Base-by-base conservation (phyloP, 2,797 vertebrate species). In the Podarcis siculus region DNA sequence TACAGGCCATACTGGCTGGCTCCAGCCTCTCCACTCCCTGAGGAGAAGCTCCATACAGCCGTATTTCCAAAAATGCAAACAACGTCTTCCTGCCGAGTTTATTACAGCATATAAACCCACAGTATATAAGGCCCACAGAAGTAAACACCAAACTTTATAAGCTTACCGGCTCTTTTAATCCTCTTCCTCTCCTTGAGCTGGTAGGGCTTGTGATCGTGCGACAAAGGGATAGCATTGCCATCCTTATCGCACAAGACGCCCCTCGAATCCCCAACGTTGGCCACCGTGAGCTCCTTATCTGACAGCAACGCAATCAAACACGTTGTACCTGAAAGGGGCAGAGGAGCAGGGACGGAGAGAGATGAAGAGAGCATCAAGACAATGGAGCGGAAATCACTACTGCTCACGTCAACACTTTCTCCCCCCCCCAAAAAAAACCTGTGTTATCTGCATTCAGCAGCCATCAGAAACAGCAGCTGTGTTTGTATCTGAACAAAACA, bases 201-300 rank as follows among this genome's bases (percentile, higher is more conserved):
- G 95, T 99, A 99, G 55, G 99, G 99, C 89, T 99, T 99, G 97
- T 99, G 99, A 90, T 99, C 99, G 49, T 99, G 99, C 37, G 99
- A 99, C 90, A 99, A 94, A 35, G 99, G 98, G 66, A 99, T 97
- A 2, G 99, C 99, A 0, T 99, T 99, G 17, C 99, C 99, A 0
- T 99, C 98, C 95, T 99, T 99, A 97, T 99, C 99, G 4, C 99
- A 99, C 86, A 99, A 85, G 32, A 99, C 99, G 0, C 99, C 99
- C 0, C 99, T 97, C 0, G 99, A 99, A 91, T 99, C 99, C 0
- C 99, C 99, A 0, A 99, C 99, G 0, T 99, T 99, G 88, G 99
- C 99, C 96, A 99, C 99, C 0, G 98, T 99, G 49, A 99, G 97
- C 83, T 99, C 98, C 87, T 98, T 98, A 90, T 99, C 99, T 0